These are phyloP conservation scores for Zonotrichia albicollis DNA, from an alignment of 2,797 vertebrate genomes.

Conservation along the genomic window DNA sequence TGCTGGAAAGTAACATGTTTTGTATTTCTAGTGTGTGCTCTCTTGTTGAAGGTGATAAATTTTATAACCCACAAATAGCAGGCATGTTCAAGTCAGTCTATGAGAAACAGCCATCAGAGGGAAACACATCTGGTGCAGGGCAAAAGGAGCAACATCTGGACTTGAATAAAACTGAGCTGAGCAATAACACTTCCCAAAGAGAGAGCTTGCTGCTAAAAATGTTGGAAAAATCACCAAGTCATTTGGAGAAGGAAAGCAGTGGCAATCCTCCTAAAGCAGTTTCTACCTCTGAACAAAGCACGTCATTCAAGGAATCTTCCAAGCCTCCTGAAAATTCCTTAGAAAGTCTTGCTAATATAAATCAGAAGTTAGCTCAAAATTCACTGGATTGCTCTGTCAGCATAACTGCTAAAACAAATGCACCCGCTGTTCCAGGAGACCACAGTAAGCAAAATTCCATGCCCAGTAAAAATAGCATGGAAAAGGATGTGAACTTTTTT, in stretches of 20 bases:
- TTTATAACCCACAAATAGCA: constrained; percentile 79
- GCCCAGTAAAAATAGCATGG: background rate
- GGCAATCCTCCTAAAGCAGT: background rate
- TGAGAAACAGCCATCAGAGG: background rate
- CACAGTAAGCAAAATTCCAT: background rate
- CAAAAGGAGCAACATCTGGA: constrained; percentile 14
- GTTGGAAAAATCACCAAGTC: background rate
- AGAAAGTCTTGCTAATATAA: background rate
- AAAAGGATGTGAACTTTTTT: background rate
- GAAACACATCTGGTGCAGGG: background rate
- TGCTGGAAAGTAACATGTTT: constrained; percentile 32
- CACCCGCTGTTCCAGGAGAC: background rate
- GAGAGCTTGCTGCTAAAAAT: background rate
- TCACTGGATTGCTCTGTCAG: background rate
- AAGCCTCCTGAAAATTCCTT: background rate
- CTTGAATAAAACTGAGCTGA: background rate
- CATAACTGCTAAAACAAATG: background rate
- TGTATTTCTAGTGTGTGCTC: constrained; percentile 78
- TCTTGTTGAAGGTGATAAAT: constrained; percentile 76
- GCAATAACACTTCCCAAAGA: background rate
- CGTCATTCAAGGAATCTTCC: background rate
- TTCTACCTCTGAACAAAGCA: background rate
- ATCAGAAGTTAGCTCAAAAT: background rate
- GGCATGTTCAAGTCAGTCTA: constrained; percentile 68
- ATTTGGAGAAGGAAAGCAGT: background rate